Conservation (phyloP, 2,888 invertebrate species). For the Epistrophe eligans region DNA sequence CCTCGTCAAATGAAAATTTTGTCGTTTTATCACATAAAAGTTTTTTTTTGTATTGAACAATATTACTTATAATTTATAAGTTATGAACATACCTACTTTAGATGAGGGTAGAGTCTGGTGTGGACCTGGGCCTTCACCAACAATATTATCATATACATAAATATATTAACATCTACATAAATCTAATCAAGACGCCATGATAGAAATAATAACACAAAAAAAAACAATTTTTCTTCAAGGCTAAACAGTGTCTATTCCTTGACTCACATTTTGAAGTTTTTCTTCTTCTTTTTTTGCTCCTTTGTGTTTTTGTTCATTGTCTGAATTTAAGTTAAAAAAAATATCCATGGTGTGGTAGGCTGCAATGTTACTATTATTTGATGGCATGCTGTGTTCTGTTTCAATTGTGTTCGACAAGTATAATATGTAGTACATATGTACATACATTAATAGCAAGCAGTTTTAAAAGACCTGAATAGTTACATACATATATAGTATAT, state of each 20-base stretch:
- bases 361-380: slow-evolving; percentile 17
- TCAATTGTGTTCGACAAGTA: slow-evolving; percentile 5
- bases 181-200: slow-evolving; percentile 29
- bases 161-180: neutral
- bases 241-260: slow-evolving; percentile 63
- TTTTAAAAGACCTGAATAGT: neutral
- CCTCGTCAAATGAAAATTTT: slow-evolving; percentile 24
- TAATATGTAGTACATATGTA: neutral
- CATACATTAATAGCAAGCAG: neutral
- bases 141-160: neutral
- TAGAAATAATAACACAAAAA: slow-evolving; percentile 18
- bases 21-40: slow-evolving; percentile 47
- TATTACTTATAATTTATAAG: no score
- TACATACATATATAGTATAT: neutral
- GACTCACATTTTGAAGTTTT: slow-evolving; percentile 46
- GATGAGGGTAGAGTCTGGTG: no score
- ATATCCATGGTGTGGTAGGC: slow-evolving; percentile 7
- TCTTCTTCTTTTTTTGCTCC: slow-evolving; percentile 20
- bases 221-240: slow-evolving; percentile 41
- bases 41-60: neutral
- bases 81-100: no score
- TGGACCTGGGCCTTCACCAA: no score
- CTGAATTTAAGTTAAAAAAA: slow-evolving; percentile 46
- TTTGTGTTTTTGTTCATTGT: slow-evolving; percentile 55
- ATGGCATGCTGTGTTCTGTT: neutral